Conservation (phyloP, 2,888 invertebrate genomes). For the Frankliniella intonsa region DNA sequence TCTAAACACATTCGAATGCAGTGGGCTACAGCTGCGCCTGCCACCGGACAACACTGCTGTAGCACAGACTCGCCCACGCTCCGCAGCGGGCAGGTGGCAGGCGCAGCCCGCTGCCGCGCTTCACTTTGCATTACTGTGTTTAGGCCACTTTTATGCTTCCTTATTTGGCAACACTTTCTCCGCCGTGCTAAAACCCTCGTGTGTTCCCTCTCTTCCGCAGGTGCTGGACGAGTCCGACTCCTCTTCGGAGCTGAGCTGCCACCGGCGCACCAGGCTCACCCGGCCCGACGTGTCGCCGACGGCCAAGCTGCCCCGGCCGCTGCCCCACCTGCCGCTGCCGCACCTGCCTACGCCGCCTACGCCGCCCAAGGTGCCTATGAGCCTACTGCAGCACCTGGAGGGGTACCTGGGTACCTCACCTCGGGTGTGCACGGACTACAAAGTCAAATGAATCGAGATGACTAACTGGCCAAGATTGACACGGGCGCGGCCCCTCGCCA, state of each 20-base stretch:
- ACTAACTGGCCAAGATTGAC: too few species aligned
- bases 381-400: too few species aligned
- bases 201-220: conserved; percentile 40
- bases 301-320: conserved; percentile 41
- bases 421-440: too few species aligned
- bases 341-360: conserved; percentile 36
- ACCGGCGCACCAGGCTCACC: conserved; percentile 39
- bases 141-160: background rate
- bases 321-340: conserved; percentile 40
- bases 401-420: too few species aligned
- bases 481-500: too few species aligned
- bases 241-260: conserved; percentile 51
- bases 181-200: background rate
- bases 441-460: too few species aligned
- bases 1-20: too few species aligned
- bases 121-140: background rate
- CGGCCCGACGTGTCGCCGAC: conserved; percentile 38
- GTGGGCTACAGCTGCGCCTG: too few species aligned
- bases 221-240: conserved; percentile 52
- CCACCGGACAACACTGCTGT: too few species aligned
- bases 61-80: too few species aligned
- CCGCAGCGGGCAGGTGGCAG: background rate
- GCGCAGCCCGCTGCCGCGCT: background rate
- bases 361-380: background rate
- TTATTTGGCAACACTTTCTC: background rate